These are phyloP conservation scores for Charadrius vociferus DNA, from an alignment of 2,113 vertebrate species.

Conservation along the genomic window DNA sequence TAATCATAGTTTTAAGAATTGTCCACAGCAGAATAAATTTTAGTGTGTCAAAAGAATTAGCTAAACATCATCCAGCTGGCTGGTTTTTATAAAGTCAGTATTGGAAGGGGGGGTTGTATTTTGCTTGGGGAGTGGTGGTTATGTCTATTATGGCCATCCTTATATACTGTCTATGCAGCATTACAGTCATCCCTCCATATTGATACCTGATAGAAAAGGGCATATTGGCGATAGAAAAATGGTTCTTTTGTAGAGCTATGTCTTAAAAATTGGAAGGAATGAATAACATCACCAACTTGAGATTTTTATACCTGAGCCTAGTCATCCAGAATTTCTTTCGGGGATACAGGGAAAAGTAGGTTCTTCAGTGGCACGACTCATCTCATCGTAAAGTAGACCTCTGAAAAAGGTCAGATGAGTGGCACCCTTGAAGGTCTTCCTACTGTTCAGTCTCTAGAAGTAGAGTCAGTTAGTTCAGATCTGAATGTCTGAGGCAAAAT, in stretches of 20 bases:
- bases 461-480: background rate
- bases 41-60: background rate
- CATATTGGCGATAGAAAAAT: background rate
- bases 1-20: background rate
- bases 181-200: background rate
- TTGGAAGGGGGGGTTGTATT: background rate
- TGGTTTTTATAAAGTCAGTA: background rate
- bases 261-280: background rate
- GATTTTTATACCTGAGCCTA: background rate
- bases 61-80: background rate
- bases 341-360: background rate
- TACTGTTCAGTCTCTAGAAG: background rate
- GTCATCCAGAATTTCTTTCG: background rate
- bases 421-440: background rate
- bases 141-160: background rate
- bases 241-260: background rate
- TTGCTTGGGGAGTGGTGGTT: background rate
- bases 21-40: background rate
- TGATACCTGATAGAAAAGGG: background rate
- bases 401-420: background rate
- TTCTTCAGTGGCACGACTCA: background rate
- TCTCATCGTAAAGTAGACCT: background rate
- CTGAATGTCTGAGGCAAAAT: background rate
- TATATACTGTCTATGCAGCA: background rate
- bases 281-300: background rate